Conservation (phyloP, 2,113 vertebrate species). For the Ellobius talpinus region DNA sequence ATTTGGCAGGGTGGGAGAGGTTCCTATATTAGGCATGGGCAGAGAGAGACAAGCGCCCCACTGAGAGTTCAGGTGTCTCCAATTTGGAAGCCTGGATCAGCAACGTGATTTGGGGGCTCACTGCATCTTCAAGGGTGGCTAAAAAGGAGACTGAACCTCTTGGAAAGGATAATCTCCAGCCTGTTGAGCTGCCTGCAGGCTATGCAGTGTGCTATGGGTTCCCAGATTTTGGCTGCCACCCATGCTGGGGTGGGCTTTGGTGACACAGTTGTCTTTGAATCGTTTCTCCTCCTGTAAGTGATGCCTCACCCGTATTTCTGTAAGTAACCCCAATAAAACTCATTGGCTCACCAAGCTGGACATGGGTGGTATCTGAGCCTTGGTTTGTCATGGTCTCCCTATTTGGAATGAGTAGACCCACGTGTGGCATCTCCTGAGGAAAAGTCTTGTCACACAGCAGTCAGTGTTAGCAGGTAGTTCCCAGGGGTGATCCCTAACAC, state of each 20-base stretch:
- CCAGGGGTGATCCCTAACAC: background rate
- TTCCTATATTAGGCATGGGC: background rate
- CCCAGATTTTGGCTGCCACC: background rate
- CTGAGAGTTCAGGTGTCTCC: background rate
- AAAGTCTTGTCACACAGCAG: background rate
- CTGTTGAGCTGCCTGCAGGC: background rate
- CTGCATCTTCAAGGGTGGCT: no score
- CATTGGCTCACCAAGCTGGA: background rate
- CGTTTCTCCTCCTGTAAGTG: background rate
- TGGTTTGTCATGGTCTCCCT: background rate
- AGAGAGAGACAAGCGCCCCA: background rate
- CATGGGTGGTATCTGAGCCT: background rate
- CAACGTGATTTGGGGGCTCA: background rate
- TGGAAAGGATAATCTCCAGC: background rate
- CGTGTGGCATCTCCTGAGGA: background rate
- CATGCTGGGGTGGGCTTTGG: background rate
- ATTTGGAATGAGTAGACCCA: background rate
- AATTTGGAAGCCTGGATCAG: background rate
- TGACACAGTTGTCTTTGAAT: background rate
- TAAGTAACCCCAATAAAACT: background rate
- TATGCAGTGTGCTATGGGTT: background rate
- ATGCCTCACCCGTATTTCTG: background rate
- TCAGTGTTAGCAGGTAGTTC: background rate
- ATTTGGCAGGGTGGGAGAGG: fast-evolving
- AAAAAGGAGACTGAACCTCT: background rate